Conservation (phyloP, 2,797 vertebrate genomes). For the Paramormyrops hopkinsi region DNA sequence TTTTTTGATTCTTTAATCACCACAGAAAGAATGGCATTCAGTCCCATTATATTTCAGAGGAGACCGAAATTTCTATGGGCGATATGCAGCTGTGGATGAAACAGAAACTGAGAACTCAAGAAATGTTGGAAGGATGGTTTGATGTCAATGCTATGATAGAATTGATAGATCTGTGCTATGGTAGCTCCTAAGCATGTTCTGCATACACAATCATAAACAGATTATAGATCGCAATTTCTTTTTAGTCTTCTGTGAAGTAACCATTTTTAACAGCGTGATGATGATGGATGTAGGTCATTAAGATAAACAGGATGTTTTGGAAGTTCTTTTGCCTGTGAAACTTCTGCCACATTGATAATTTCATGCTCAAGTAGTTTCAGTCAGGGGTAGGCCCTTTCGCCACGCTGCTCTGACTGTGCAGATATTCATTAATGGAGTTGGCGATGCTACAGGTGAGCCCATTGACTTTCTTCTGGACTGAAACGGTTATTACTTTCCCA, state of each 20-base stretch:
- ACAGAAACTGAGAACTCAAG: not conserved
- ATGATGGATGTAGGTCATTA: not conserved
- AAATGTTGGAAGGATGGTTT: not conserved
- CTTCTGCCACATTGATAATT: not conserved
- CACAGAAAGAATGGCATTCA: not conserved
- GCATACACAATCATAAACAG: not conserved
- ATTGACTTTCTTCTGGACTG: conserved; percentile 48
- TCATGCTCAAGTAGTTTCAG: not conserved
- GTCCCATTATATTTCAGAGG: not conserved
- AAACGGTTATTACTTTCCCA: conserved; percentile 40
- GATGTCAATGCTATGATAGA: not conserved
- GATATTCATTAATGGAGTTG: conserved; percentile 5
- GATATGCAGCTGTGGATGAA: not conserved
- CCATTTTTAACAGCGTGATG: not conserved
- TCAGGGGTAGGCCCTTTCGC: not conserved
- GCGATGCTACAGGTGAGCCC: conserved; percentile 22
- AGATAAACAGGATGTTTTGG: not conserved
- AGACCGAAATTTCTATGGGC: not conserved
- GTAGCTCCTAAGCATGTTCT: not conserved
- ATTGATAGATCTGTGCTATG: not conserved
- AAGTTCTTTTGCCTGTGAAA: not conserved
- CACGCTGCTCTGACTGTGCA: not conserved
- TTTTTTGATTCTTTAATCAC: not conserved
- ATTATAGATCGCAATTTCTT: not conserved
- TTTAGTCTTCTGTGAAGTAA: not conserved